These are phyloP conservation scores for Lacerta bilineata DNA, from an alignment of 2,797 vertebrate genomes.

Conservation along the genomic window DNA sequence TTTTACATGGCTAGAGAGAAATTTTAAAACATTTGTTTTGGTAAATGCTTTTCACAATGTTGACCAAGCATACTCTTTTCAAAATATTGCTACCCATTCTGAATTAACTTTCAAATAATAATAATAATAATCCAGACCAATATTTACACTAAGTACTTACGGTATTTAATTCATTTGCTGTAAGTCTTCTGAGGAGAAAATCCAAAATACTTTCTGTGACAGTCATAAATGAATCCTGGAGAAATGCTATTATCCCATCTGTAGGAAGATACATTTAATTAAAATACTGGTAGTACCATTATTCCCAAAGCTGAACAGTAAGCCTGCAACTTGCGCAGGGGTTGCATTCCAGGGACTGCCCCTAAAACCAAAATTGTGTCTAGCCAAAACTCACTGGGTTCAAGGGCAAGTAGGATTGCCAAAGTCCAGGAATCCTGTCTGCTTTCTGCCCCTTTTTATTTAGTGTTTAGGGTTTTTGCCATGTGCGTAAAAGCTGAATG, in stretches of 20 bases:
- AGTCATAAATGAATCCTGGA: conserved; percentile 77
- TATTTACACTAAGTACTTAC: conserved; percentile 75
- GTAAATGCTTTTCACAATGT: neutral
- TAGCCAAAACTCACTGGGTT: too few relatives aligned
- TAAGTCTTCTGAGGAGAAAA: conserved; percentile 87
- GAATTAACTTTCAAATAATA: neutral
- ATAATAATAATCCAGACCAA: neutral
- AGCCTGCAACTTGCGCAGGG: too few relatives aligned
- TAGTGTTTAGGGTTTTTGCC: too few relatives aligned
- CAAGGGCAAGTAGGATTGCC: too few relatives aligned
- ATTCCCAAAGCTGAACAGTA: neutral
- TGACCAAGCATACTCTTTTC: neutral
- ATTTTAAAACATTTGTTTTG: neutral
- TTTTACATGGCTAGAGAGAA: neutral
- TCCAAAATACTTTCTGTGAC: conserved; percentile 83
- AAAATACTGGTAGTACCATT: neutral
- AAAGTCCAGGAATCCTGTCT: too few relatives aligned
- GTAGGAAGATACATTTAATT: conserved; percentile 1
- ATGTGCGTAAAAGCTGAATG: too few relatives aligned
- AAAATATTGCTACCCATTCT: neutral
- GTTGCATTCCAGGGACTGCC: too few relatives aligned
- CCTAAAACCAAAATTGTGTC: too few relatives aligned
- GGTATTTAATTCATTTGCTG: conserved; percentile 84
- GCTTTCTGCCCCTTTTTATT: too few relatives aligned
- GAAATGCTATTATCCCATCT: conserved; percentile 80